Conservation (phyloP, 2,797 vertebrate genomes). For the Muscicapa comitata region DNA sequence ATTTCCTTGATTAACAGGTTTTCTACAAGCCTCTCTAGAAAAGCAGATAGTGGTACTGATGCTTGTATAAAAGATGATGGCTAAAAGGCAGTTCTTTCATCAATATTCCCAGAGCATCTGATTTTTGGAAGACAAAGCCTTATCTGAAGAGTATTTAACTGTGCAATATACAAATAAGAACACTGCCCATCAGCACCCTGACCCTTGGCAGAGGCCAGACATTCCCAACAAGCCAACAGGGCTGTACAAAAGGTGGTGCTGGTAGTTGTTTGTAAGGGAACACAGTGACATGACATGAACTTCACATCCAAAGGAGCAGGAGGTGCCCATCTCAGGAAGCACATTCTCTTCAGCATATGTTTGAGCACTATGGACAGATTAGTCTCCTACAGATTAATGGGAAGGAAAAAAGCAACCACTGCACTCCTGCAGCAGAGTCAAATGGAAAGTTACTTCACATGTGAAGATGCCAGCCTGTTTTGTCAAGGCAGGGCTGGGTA, state of each 20-base stretch:
- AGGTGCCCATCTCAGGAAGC: neutral
- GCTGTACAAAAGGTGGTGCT: neutral
- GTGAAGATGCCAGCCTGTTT: neutral
- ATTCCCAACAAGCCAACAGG: neutral
- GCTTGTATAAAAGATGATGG: neutral
- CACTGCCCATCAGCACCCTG: neutral
- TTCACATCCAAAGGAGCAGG: neutral
- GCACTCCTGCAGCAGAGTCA: neutral
- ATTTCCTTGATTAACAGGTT: neutral
- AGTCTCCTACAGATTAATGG: neutral
- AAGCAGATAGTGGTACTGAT: neutral
- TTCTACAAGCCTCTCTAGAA: neutral
- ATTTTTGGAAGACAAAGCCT: neutral
- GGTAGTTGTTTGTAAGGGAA: neutral
- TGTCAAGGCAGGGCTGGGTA: neutral
- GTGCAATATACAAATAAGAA: neutral
- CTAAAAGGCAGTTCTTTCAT: neutral
- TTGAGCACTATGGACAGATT: neutral
- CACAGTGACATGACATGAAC: fast-evolving
- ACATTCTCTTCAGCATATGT: neutral
- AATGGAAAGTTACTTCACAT: neutral
- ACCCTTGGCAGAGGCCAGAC: neutral
- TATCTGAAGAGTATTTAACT: neutral
- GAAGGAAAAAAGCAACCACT: neutral
- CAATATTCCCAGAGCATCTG: neutral